These are phyloP conservation scores for Paramormyrops hopkinsi DNA, from an alignment of 2,797 vertebrate genomes.

Conservation along the genomic window DNA sequence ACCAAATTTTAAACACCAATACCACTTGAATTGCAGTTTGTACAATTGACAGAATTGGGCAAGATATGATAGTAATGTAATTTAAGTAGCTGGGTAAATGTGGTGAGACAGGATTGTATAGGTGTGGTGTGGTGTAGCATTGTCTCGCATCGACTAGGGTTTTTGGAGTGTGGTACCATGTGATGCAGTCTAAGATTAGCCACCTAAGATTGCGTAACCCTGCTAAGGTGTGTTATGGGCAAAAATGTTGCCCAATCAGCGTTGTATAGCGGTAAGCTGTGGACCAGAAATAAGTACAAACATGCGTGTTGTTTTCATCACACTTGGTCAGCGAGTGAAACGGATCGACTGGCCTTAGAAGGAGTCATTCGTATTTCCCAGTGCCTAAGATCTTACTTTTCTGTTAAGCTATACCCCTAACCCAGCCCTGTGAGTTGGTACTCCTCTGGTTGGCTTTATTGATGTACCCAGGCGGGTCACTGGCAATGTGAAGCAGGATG, in stretches of 20 bases:
- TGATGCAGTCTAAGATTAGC: slow-evolving; percentile 1
- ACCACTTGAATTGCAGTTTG: neutral
- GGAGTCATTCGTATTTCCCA: neutral
- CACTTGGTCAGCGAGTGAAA: neutral
- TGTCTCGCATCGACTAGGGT: neutral
- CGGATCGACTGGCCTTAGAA: neutral
- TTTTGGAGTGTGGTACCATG: neutral
- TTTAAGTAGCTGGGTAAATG: neutral
- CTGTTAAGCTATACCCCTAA: neutral
- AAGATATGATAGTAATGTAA: neutral
- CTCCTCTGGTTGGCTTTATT: neutral
- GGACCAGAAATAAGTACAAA: neutral
- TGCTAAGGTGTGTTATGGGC: neutral
- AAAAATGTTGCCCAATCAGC: neutral
- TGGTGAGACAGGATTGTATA: neutral
- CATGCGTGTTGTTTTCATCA: neutral
- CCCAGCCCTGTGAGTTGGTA: neutral
- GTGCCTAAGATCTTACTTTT: neutral
- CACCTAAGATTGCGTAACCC: neutral
- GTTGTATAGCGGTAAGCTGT: neutral
- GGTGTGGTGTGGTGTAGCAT: neutral
- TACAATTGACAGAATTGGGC: neutral
- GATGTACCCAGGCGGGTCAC: neutral
- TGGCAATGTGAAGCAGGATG: neutral
- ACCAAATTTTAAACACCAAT: neutral